Percentiles rank a stretch among this genome's conserved stretches.
Conservation (phyloP, 2,113 vertebrate genomes). For the Calidris pugnax region DNA sequence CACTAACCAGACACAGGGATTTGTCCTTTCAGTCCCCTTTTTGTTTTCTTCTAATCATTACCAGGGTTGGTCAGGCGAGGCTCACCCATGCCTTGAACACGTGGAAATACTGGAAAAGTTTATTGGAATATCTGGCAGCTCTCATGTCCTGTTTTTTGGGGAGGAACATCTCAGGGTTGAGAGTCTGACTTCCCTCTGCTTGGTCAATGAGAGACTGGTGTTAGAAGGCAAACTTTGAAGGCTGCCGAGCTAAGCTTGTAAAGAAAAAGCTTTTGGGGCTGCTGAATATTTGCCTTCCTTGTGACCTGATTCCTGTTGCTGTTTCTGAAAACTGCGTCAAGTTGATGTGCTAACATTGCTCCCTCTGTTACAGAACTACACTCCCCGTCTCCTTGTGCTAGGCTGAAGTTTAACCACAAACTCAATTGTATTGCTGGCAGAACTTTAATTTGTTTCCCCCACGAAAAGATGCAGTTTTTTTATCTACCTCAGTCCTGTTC, state of each 20-base stretch:
- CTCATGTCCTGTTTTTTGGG: fast-evolving
- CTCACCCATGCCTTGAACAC: not conserved
- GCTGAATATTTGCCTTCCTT: not conserved
- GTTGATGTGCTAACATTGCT: not conserved
- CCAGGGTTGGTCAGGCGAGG: not conserved
- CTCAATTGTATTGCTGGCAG: not conserved
- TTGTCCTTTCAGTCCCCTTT: not conserved
- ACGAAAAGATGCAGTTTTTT: not conserved
- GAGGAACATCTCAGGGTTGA: not conserved
- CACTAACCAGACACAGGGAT: not conserved
- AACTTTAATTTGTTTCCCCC: not conserved
- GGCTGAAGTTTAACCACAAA: not conserved
- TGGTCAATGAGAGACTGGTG: not conserved
- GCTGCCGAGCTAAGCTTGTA: not conserved
- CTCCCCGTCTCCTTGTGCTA: not conserved
- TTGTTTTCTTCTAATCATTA: not conserved
- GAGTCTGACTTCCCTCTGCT: not conserved
- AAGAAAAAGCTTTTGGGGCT: not conserved
- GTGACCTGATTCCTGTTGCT: not conserved
- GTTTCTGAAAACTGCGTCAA: not conserved
- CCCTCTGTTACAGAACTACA: not conserved
- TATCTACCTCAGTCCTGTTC: not conserved
- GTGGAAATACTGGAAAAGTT: not conserved
- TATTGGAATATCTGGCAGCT: not conserved
- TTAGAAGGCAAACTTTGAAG: not conserved